Base-by-base conservation (phyloP, 2,888 invertebrate genomes). In the Timandra comae region DNA sequence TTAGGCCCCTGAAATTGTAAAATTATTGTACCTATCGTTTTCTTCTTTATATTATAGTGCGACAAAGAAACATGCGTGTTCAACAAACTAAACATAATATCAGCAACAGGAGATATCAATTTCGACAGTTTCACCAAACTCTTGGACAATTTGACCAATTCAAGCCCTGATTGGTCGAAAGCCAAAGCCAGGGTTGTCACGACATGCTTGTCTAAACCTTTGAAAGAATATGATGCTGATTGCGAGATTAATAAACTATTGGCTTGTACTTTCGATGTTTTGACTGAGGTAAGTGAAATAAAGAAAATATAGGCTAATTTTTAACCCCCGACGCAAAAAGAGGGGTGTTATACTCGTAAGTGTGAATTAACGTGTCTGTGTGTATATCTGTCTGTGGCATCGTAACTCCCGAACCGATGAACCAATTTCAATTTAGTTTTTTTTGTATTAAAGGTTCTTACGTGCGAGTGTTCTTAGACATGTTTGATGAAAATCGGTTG, bases 231-330 rank as follows among this genome's bases (percentile, higher is more conserved):
- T 25, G 58, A 57, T 0, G 61, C 50, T 1, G 66, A 59, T 0
- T 84, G 84, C 34, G 67, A 75, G 32, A 74, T 85, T 3, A 82
- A 82, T 27, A 70, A 63, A 6, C 31, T 85, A 0, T 31, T 84
- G 20, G 61, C 66, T 8, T 85, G 84, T 21, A 73, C 76, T 1
- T 62, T 80, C 12, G 84, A 84, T 52, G 66, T 81, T 0, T 50
- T 84, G 2, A 64, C 73, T 33, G 84, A 84, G 74, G 84, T 84
- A 47, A 49, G 53, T 36, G n/a, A n/a, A 20, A 7, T 28, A 23
- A 11, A n/a, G 23, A 7, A 13, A 12, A n/a, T 20, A 29, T 10
- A 10, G 4, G 11, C 2, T 12, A 3, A 8, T 33, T 27, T 32
- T n/a, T n/a, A n/a, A n/a, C n/a, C n/a, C n/a, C n/a, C n/a, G n/a